Conservation (phyloP, 2,113 vertebrate genomes). For the Nesogale talazaci region DNA sequence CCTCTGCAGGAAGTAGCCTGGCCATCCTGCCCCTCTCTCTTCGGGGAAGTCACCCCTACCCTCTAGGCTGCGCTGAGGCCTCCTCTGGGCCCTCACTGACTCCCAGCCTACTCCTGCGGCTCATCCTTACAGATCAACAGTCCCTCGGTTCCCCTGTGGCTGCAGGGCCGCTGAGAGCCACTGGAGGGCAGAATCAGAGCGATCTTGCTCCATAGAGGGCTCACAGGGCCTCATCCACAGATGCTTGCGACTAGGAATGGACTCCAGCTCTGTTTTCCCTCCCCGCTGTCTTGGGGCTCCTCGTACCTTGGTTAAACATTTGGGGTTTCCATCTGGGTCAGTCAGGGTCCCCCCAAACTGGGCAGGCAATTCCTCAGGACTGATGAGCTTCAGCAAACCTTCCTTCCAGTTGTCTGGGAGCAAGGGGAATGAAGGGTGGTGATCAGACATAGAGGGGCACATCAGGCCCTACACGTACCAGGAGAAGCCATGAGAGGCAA, state of each 20-base stretch:
- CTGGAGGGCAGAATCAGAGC: neutral
- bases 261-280: neutral
- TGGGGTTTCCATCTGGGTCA: conserved; percentile 94
- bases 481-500: neutral
- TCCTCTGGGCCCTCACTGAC: neutral
- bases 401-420: conserved; percentile 95
- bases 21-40: neutral
- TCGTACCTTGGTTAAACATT: conserved; percentile 91
- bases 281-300: neutral
- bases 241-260: neutral
- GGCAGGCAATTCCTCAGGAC: conserved; percentile 90
- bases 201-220: neutral
- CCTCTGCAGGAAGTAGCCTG: neutral
- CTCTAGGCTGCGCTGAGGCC: neutral
- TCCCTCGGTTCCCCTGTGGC: neutral
- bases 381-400: conserved; percentile 91
- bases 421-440: neutral
- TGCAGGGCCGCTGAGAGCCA: neutral
- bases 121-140: neutral
- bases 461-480: no score
- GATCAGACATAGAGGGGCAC: neutral
- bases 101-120: neutral
- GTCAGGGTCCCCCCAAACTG: conserved; percentile 93
- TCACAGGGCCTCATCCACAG: neutral
- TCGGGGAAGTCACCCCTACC: neutral